A percentile compares a stretch with the other conserved stretches of the same genome.
Conservation (phyloP, 2,797 vertebrate genomes). For the Peromyscus nudipes region DNA sequence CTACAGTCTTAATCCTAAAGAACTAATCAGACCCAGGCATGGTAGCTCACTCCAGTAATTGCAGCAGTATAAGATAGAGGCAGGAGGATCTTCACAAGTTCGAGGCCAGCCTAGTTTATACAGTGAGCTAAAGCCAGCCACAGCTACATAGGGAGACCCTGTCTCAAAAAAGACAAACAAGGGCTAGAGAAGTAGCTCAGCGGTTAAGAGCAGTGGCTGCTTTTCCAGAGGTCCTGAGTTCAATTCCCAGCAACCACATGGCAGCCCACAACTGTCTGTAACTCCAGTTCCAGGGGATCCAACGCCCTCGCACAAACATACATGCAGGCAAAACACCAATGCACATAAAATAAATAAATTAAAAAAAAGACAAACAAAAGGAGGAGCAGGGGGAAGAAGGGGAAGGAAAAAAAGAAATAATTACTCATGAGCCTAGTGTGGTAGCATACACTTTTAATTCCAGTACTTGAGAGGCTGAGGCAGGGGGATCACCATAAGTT, state of each 20-base stretch:
- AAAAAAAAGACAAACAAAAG: neutral
- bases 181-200: too few species aligned
- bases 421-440: neutral
- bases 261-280: too few species aligned
- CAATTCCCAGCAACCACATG: too few species aligned
- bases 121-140: neutral
- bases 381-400: too few species aligned
- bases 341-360: too few species aligned
- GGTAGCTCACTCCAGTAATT: neutral
- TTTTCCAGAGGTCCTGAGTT: too few species aligned
- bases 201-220: too few species aligned
- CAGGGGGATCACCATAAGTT: neutral
- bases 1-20: constrained; percentile 22
- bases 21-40: neutral
- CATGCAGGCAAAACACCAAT: too few species aligned
- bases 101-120: neutral
- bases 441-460: neutral
- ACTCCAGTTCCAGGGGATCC: too few species aligned
- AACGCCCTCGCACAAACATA: too few species aligned
- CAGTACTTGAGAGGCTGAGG: neutral
- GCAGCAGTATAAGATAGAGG: neutral
- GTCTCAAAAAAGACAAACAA: neutral
- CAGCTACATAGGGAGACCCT: neutral
- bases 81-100: too few species aligned
- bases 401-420: neutral